Conservation (phyloP, 1,140 invertebrate species). For the Homalodisca vitripennis region DNA sequence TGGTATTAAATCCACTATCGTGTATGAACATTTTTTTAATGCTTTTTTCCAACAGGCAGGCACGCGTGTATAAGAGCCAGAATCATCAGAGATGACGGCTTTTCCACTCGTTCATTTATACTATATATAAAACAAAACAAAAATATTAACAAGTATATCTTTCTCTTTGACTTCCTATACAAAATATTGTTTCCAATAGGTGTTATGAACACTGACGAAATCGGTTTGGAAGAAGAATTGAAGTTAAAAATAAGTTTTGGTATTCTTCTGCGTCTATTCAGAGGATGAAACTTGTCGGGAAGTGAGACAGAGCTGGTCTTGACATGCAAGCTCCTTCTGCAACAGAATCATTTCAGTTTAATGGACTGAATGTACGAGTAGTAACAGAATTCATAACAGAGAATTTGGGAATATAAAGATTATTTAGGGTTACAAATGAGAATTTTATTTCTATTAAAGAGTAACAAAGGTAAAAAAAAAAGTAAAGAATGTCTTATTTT, state of each 20-base stretch:
- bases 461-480: no score
- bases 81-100: neutral
- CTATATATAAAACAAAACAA: conserved; percentile 24
- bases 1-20: neutral
- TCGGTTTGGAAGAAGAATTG: neutral
- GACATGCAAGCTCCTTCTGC: no score
- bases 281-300: neutral
- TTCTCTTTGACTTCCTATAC: neutral
- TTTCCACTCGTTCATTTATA: conserved; percentile 17
- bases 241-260: neutral
- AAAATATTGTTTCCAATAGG: no score
- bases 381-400: no score
- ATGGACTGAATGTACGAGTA: no score
- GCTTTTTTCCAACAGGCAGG: conserved; percentile 17
- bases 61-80: conserved; percentile 15
- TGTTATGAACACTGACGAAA: neutral
- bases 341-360: no score
- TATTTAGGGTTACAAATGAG: no score
- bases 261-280: neutral
- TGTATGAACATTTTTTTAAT: neutral
- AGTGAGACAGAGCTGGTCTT: no score
- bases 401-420: no score
- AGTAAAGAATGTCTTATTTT: no score
- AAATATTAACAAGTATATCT: conserved; percentile 21
- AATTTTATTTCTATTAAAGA: no score